Percentiles rank a stretch among this genome's conserved stretches.
Evolutionary conservation across 2,888 invertebrate genomes (phyloP).

Genomic region (Drosophila yooni): DNA sequence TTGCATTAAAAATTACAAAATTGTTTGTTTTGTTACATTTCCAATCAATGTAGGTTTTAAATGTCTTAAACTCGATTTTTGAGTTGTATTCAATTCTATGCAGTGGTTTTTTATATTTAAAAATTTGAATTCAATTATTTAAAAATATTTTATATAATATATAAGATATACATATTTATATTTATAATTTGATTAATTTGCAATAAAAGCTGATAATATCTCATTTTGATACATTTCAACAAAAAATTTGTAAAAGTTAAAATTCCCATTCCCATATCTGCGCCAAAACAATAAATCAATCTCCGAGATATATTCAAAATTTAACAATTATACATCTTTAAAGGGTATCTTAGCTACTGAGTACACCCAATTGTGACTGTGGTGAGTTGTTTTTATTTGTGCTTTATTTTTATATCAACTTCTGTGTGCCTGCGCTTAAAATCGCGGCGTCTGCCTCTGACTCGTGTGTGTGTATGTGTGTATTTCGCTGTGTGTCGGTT

Average conservation of each 20-base stretch:
- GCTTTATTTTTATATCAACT: conserved; percentile 69
- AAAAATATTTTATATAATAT: neutral
- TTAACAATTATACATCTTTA: neutral
- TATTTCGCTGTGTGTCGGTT: conserved; percentile 3
- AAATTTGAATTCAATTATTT: neutral
- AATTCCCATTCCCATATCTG: neutral
- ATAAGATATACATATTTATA: no score
- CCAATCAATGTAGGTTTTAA: neutral
- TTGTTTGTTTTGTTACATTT: no score
- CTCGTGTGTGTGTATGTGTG: conserved; percentile 29
- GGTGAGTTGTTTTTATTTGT: conserved; percentile 36
- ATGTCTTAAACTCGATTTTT: neutral
- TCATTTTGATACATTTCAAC: neutral
- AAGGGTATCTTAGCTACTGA: conserved; percentile 33
- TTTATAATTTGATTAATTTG: neutral
- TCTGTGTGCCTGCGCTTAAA: conserved; percentile 71
- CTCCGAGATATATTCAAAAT: neutral
- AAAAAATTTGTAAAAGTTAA: neutral
- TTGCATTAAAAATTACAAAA: neutral
- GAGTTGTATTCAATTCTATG: no score
- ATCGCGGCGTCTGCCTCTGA: conserved; percentile 65
- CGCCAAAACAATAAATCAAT: neutral
- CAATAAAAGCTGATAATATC: neutral
- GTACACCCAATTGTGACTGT: conserved; percentile 26
- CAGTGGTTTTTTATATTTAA: no score